phyloP scores from a whole-genome alignment of 2,113 vertebrate genomes.

The Otus sunia region DNA sequence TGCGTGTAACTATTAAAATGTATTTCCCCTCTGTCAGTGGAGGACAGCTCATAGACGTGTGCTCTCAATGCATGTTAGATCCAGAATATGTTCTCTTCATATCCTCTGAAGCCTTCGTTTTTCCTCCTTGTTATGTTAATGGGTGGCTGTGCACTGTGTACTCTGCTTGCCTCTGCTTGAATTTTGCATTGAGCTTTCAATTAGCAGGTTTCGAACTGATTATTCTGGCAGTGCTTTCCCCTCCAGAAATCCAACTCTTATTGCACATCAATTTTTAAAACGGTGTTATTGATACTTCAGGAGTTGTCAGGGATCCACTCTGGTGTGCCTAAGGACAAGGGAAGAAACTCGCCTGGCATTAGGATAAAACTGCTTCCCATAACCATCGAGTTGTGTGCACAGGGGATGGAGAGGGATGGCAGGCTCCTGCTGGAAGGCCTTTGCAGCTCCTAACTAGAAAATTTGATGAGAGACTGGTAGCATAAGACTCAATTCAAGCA shows the following conservation, averaged over 20 bases:
- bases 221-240: constrained; percentile 26
- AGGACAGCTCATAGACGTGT: background rate
- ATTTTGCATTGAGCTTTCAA: constrained; percentile 46
- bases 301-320: background rate
- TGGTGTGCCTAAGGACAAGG: background rate
- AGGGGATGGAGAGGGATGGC: fast-evolving
- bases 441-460: background rate
- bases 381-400: fast-evolving
- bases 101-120: background rate
- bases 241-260: constrained; percentile 46
- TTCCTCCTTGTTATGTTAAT: background rate
- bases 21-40: background rate
- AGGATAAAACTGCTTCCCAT: background rate
- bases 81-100: background rate
- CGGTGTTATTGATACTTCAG: constrained; percentile 33
- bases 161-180: background rate
- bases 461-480: background rate
- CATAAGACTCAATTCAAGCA: background rate
- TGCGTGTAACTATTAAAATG: background rate
- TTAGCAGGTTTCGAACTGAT: constrained; percentile 37
- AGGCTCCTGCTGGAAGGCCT: background rate
- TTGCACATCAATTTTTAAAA: constrained; percentile 30
- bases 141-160: background rate
- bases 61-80: background rate
- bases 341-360: background rate